These are phyloP conservation scores for Panthera leo DNA, from an alignment of 2,113 vertebrate species.

Conservation along the genomic window DNA sequence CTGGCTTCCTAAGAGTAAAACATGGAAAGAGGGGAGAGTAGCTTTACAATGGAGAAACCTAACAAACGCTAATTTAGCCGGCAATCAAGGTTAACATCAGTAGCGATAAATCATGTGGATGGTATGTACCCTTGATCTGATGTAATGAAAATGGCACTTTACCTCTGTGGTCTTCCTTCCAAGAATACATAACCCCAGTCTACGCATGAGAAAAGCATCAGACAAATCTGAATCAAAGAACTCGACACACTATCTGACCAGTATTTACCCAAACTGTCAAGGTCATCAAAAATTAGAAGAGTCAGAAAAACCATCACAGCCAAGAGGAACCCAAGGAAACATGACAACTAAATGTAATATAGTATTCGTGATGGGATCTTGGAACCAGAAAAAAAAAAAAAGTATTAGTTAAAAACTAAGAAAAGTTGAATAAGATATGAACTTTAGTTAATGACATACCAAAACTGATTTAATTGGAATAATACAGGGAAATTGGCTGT, in stretches of 20 bases:
- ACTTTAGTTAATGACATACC: not conserved
- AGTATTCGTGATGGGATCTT: not conserved
- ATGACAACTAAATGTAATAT: not conserved
- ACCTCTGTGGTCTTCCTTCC: not conserved
- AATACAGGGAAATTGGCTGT: not conserved
- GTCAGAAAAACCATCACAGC: not conserved
- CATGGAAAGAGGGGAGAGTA: not conserved
- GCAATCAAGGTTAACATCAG: not conserved
- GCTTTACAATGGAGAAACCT: not conserved
- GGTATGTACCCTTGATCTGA: not conserved
- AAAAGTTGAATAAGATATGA: not conserved
- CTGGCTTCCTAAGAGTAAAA: not conserved
- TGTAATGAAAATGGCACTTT: not conserved
- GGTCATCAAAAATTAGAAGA: conserved; percentile 12
- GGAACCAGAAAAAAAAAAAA: not conserved
- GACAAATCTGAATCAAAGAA: not conserved
- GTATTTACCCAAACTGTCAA: not conserved
- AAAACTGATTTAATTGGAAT: not conserved
- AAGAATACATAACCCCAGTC: not conserved
- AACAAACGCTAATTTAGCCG: not conserved
- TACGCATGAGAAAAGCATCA: not conserved
- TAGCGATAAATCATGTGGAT: not conserved
- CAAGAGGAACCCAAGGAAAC: not conserved
- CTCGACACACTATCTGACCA: not conserved
- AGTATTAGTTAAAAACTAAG: not conserved